Evolutionary conservation across 2,888 invertebrate genomes (phyloP), one percentile per base, ranked within the genome.

Genomic region (Oxyscelio sp.): DNA sequence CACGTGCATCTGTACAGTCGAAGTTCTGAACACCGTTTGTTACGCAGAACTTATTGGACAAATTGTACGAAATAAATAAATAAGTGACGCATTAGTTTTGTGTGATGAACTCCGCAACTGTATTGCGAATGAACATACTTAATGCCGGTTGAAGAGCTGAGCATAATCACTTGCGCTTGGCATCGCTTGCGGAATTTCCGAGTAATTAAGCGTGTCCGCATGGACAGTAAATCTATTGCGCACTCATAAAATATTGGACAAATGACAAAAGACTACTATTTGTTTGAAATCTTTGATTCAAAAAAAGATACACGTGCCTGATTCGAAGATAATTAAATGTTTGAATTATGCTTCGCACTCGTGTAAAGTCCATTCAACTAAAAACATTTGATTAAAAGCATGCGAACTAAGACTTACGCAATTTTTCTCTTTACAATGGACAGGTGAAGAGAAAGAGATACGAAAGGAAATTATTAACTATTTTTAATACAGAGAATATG

Each of bases 171-270:
- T 56, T 19, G 56, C 17, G 8, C 24, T 68, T 68, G 68, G 68
- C 68, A 68, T 24, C n/a, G 27, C 11, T 22, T 27, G 31, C 56
- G 56, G 73, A 88, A 90, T 91, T 85, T 85, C 86, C 56, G 79
- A 88, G 89, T 90, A 91, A 92, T 92, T 91, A 92, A 86, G 90
- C 88, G 89, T 88, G 88, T 87, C 89, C 85, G 87, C 83, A 86
- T 86, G 77, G 59, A 68, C 71, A 54, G 58, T 58, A 78, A 70
- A 77, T 66, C 58, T 61, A 71, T 83, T 85, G 61, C 73, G 77
- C 74, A 83, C 66, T 71, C 78, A 15, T 56, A 61, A 78, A 45
- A 45, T 68, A 70, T 56, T 65, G 13, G 9, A 13, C 56, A 50
- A 50, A 40, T 17, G 65, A 65, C 56, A 56, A 61, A 38, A 65